Evolutionary conservation across 1,140 invertebrate species (phyloP), one percentile per base, ranked within the genome.

Genomic region (Pteromalus puparum): DNA sequence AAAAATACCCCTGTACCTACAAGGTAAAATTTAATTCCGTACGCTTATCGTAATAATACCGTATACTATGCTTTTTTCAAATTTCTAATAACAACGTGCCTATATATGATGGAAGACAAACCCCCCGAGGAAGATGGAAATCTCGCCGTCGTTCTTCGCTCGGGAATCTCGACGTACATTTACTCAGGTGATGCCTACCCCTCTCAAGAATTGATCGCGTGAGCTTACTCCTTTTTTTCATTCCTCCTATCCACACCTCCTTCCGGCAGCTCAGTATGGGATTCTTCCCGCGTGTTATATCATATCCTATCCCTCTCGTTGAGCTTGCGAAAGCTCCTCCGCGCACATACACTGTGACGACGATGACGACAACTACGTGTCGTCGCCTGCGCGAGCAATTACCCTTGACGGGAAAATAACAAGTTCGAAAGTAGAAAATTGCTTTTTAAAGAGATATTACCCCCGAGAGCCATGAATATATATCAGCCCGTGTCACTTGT

Each of bases 381-480:
- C 38, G 38, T 42, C 18, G 28, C 1, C 6, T 12, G 7, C 15
- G 7, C 21, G 15, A 42, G 68, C 68, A 82, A 74, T 80, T 78
- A 65, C 82, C 80, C 53, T 18, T 53, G 74, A 30, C 80, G 61
- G 38, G 34, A 68, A 53, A 77, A 68, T 77, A 76, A 79, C 84
- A 79, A 79, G 77, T 68, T 79, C 30, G 77, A 67, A 79, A 79
- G 53, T 67, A 28, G 53, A 70, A 74, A 83, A 67, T 46, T 75
- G 48, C 73, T 48, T 67, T 68, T 76, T 74, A 74, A 85, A 85
- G 72, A 82, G 81, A 85, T 68, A 79, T 79, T 42, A 38, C 77
- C 0, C 77, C 26, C 24, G 15, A 24, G 67, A n/a, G 4, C 28
- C 26, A 79, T 83, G 38, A 70, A 84, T 77, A 84, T 70, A 78